A percentile compares a stretch with the other conserved stretches of the same genome.
Evolutionary conservation across 1,140 invertebrate genomes (phyloP).

Genomic region (Ridgeia piscesae): DNA sequence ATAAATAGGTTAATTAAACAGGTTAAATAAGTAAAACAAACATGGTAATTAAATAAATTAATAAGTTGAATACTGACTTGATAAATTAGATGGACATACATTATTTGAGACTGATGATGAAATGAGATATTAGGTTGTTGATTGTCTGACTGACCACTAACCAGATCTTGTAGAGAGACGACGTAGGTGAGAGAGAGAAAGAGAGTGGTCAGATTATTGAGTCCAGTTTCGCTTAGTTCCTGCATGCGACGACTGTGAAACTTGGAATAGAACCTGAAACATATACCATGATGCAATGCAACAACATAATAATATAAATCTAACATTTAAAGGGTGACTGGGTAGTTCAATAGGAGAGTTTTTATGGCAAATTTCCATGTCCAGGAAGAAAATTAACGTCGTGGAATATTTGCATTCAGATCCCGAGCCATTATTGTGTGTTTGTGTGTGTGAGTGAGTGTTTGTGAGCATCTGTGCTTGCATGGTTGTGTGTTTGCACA

Average conservation of each 20-base stretch:
- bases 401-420: too few relatives aligned
- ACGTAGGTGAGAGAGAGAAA: slow-evolving; percentile 38
- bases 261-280: slow-evolving; percentile 41
- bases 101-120: too few relatives aligned
- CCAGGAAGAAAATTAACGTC: too few relatives aligned
- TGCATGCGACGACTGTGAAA: slow-evolving; percentile 42
- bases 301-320: neutral
- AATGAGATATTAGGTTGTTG: too few relatives aligned
- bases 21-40: too few relatives aligned
- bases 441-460: neutral
- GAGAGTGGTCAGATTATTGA: slow-evolving; percentile 39
- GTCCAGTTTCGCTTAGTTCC: slow-evolving; percentile 39
- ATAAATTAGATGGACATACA: too few relatives aligned
- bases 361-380: too few relatives aligned
- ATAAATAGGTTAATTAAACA: too few relatives aligned
- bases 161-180: slow-evolving; percentile 39
- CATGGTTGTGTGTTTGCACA: neutral
- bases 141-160: slow-evolving; percentile 19
- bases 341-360: too few relatives aligned
- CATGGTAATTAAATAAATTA: too few relatives aligned
- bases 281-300: neutral
- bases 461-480: neutral
- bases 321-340: neutral
- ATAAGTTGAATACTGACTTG: too few relatives aligned
- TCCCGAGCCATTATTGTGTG: too few relatives aligned